Base-by-base conservation (phyloP, 2,797 vertebrate species). In the Tauraco hartlaubi region DNA sequence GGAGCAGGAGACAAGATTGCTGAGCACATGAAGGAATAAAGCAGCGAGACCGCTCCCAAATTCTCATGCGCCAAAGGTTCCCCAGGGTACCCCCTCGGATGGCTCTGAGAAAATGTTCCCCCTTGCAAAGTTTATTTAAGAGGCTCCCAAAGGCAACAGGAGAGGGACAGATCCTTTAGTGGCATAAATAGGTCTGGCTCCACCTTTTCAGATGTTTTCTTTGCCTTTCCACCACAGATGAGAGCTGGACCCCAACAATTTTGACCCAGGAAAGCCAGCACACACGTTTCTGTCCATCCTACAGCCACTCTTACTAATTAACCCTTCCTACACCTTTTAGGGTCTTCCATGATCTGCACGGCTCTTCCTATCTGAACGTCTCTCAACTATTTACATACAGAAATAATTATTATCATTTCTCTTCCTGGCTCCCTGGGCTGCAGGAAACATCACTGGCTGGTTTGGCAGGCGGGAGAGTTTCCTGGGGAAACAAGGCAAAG, bases 381-480 rank as follows among this genome's bases (percentile, higher is more conserved):
- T 85, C 81, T 29, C 13, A 6, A 0, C 25, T 83, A 51, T 89
- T 91, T 64, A 48, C 71, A 62, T 15, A 31, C 49, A 43, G 18
- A 77, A 7, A 8, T 7, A 56, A 79, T n/a, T 11, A 26, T 35
- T 46, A 26, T 22, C 4, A 19, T 13, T 23, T 43, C 41, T 75
- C 18, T 66, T 49, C 21, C 52, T 54, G 92, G 26, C 88, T 84
- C 43, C 58, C 79, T 55, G 29, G 85, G 69, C 85, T 88, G 5
- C 88, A 93, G 94, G 80, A 85, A 29, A 28, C 90, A 46, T 33
- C 1, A 0, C 55, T 69, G 87, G 71, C 54, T 64, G 72, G 33
- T 55, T 85, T 91, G 95, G 96, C 93, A 90, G 82, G 75, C n/a
- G 6, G 85, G 39, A 51, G n/a, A 43, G 8, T 39, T 96, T 76